Evolutionary conservation across 2,888 invertebrate genomes (phyloP), one percentile per base, ranked within the genome.

Genomic region (Exephanes ischioxanthus): DNA sequence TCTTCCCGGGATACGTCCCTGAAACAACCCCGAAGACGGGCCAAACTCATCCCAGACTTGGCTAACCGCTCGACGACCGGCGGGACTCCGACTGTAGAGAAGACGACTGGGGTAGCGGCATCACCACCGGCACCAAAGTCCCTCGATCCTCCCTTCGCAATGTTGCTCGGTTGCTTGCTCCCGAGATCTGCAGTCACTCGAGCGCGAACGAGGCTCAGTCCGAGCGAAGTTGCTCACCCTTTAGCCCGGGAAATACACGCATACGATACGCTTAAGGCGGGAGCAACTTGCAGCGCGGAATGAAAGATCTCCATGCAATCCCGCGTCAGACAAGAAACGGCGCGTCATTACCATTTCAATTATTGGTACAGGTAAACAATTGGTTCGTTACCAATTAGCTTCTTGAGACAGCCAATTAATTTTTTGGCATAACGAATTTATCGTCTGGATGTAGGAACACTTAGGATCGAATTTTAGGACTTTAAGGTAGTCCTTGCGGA

Each of bases 21-120:
- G 83, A 90, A 92, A 91, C 91, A 90, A 88, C 89, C 89, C 90
- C 87, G 91, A 91, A 91, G 91, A 92, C 89, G 89, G 90, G 91
- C 91, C 91, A 91, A 92, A 92, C 92, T 92, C 92, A 89, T 91
- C 90, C 90, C 87, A 89, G 89, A 91, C 90, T 92, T 91, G 92
- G 92, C 90, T 86, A 80, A 80, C 79, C 85, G 75, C 75, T 71
- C 45, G 79, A 82, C 82, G 66, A 85, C 72, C 71, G 33, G 19
- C 71, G 61, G 30, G 14, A 33, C 61, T 63, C 30, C 33, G 16
- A 33, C 3, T 26, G 58, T 41, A 14, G 70, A n/a, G 33, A 19
- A 41, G 53, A 30, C 61, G 30, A 33, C 61, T 7, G 30, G 16
- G 61, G 16, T 63, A 30, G 6, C 61, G 6, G 30, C 26, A 61